These are phyloP conservation scores for Saimiri boliviensis DNA, from an alignment of 2,113 vertebrate genomes.

Conservation along the genomic window DNA sequence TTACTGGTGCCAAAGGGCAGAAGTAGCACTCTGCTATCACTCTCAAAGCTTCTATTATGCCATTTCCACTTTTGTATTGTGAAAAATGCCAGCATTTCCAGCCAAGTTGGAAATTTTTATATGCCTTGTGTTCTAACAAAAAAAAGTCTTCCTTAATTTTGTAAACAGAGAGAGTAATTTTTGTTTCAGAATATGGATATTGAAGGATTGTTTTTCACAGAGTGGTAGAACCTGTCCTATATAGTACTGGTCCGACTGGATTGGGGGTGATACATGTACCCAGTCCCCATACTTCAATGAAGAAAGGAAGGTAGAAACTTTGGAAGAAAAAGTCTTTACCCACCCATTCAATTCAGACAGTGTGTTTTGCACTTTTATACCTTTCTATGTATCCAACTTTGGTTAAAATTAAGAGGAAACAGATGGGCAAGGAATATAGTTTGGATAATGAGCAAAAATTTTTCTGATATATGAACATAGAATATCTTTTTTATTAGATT, in stretches of 20 bases:
- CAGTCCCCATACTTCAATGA: background rate
- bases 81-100: background rate
- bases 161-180: background rate
- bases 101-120: background rate
- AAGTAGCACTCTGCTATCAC: background rate
- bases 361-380: background rate
- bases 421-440: background rate
- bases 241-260: background rate
- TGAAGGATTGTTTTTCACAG: background rate
- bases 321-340: background rate
- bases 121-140: background rate
- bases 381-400: background rate
- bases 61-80: background rate
- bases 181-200: background rate
- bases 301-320: background rate
- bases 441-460: background rate
- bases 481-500: background rate
- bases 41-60: background rate
- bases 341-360: background rate
- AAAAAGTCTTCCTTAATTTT: slow-evolving; percentile 20
- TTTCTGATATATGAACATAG: background rate
- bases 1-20: background rate
- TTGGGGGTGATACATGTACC: background rate
- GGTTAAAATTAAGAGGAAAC: background rate
- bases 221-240: background rate